These are phyloP conservation scores for Parnassius glacialis DNA, from an alignment of 2,888 invertebrate species.

Conservation along the genomic window DNA sequence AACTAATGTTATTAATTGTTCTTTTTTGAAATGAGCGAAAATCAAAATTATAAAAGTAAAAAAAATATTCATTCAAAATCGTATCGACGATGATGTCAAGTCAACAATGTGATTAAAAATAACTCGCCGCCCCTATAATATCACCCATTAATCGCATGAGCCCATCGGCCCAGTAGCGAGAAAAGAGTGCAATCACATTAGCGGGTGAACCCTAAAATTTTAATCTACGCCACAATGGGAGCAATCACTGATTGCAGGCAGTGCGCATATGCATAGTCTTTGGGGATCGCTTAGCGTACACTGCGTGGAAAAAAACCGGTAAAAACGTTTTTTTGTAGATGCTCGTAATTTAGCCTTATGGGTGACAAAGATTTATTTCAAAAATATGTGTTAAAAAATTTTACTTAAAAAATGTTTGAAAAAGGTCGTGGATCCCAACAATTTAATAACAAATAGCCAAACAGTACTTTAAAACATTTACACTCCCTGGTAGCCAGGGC, in stretches of 20 bases:
- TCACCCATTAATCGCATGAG: conserved; percentile 53
- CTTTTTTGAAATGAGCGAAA: too few relatives aligned
- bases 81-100: conserved; percentile 39
- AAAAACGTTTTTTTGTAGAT: background rate
- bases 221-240: conserved; percentile 76
- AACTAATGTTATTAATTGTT: too few relatives aligned
- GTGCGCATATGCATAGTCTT: conserved; percentile 79
- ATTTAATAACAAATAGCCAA: too few relatives aligned
- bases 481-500: too few relatives aligned
- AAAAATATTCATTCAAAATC: background rate
- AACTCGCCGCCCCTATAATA: conserved; percentile 70
- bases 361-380: too few relatives aligned
- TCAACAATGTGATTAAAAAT: conserved; percentile 68
- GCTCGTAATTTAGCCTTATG: too few relatives aligned
- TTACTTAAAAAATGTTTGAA: too few relatives aligned
- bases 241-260: conserved; percentile 75
- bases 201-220: conserved; percentile 79
- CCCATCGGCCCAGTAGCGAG: conserved; percentile 58
- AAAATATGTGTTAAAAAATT: too few relatives aligned
- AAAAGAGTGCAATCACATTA: conserved; percentile 78
- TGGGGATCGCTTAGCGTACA: conserved; percentile 76
- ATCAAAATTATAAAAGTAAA: too few relatives aligned
- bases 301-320: conserved; percentile 38
- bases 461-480: too few relatives aligned
- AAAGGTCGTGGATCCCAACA: too few relatives aligned